Conservation (phyloP, 2,797 vertebrate species). For the Ciconia nigra region DNA sequence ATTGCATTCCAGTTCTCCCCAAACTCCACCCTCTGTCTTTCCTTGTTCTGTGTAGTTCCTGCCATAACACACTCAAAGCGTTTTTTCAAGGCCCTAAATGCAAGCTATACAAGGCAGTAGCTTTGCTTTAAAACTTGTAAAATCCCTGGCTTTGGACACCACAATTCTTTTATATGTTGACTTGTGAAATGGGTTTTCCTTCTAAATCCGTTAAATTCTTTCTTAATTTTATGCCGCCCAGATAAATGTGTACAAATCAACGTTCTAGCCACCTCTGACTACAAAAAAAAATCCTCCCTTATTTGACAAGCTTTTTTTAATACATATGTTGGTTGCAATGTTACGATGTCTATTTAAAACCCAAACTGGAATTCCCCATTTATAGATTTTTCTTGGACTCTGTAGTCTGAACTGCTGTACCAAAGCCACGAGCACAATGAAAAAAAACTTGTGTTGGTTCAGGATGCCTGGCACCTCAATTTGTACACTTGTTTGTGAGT, state of each 20-base stretch:
- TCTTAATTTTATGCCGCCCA: background rate
- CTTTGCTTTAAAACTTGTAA: background rate
- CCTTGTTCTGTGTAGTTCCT: background rate
- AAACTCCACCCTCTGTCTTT: background rate
- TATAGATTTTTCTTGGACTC: background rate
- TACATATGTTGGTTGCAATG: background rate
- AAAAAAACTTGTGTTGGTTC: background rate
- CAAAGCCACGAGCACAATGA: background rate
- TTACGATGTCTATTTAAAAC: background rate
- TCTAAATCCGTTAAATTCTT: background rate
- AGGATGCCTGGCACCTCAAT: background rate
- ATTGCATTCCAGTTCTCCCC: background rate
- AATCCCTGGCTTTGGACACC: background rate
- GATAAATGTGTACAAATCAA: background rate
- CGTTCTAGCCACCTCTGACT: background rate
- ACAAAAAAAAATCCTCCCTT: background rate
- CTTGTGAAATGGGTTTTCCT: background rate
- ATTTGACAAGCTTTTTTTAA: background rate
- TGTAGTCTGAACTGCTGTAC: background rate
- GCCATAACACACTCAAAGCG: background rate
- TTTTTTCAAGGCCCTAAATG: background rate
- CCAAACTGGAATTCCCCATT: background rate
- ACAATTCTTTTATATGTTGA: accelerated
- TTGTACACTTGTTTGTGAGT: background rate
- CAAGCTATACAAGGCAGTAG: background rate